phyloP scores from a whole-genome alignment of 2,888 invertebrate species.

The Ichneumoninae sp. region DNA sequence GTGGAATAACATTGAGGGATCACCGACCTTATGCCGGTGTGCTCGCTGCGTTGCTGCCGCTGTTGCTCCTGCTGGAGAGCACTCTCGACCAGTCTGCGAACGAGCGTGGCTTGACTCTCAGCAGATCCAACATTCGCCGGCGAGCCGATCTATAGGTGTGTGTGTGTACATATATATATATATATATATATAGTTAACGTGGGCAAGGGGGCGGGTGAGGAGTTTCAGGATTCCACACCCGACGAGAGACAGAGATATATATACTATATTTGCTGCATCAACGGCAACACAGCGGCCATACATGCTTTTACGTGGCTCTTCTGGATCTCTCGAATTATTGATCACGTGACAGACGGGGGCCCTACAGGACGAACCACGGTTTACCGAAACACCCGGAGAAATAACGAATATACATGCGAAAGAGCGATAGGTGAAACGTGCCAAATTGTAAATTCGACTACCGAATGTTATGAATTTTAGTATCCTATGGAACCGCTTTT shows the following conservation, averaged over 20 bases:
- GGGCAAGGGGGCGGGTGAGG: constrained; percentile 39
- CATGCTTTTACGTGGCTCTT: constrained; percentile 29
- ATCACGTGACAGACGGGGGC: constrained; percentile 34
- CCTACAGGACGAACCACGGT: constrained; percentile 14
- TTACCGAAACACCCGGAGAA: neutral
- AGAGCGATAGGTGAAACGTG: neutral
- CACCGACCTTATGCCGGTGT: constrained; percentile 66
- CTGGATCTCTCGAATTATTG: constrained; percentile 50
- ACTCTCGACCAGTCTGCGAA: constrained; percentile 48
- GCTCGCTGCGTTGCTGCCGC: constrained; percentile 51
- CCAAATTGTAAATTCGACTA: neutral
- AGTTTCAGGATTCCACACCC: constrained; percentile 60
- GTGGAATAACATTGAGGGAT: constrained; percentile 77
- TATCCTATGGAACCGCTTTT: neutral
- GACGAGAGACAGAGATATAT: constrained; percentile 33
- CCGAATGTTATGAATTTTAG: neutral
- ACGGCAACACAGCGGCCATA: constrained; percentile 6
- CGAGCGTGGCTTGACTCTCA: constrained; percentile 42
- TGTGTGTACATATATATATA: neutral
- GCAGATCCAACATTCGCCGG: constrained; percentile 41
- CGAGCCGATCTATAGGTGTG: neutral
- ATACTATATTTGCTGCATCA: constrained; percentile 16
- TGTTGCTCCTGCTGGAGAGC: constrained; percentile 51
- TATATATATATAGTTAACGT: neutral
- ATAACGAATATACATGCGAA: neutral